Base-by-base conservation (phyloP, 2,113 vertebrate species). In the Tachysurus vachellii region DNA sequence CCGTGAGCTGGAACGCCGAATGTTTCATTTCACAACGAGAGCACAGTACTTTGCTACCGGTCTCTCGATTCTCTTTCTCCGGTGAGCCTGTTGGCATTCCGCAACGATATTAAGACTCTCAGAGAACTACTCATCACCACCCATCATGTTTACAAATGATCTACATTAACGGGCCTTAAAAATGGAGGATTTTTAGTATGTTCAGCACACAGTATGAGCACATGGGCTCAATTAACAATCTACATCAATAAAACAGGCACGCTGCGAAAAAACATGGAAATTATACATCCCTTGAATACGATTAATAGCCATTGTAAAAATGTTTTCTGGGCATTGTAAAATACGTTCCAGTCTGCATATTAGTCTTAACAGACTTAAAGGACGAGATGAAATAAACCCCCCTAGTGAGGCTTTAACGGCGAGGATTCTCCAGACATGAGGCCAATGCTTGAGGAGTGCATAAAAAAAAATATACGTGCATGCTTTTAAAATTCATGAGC, bases 11-110 rank as follows among this genome's bases (percentile, higher is more conserved):
- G 75, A 86, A 82, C n/a, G 64, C n/a, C 12, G 42, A 6, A 36
- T 17, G 61, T 77, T 64, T 76, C 62, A 86, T 77, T 88, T 86
- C 80, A 62, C 80, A 54, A 36, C 8, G 21, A 80, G 56, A 59
- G 56, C 10, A 42, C 54, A 23, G 56, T 14, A 61, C 56, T 61
- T 61, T 3, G 61, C 1, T 23, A 23, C 28, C 1, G 47, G 28
- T 31, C 31, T 59, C 56, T 80, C 0, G 31, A 36, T 61, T 86
- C 61, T 6, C 84, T 75, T 76, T 50, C 47, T 56, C 75, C 85
- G 68, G 75, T 21, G 26, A 85, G 61, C 56, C 73, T 64, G 73
- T 79, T 1, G 36, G 50, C 17, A 84, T 70, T 71, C 62, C 50
- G 82, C 17, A 17, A 14, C 23, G 59, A 83, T 59, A 21, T 5